Conservation (phyloP, 2,797 vertebrate species). For the Amazonetta brasiliensis region DNA sequence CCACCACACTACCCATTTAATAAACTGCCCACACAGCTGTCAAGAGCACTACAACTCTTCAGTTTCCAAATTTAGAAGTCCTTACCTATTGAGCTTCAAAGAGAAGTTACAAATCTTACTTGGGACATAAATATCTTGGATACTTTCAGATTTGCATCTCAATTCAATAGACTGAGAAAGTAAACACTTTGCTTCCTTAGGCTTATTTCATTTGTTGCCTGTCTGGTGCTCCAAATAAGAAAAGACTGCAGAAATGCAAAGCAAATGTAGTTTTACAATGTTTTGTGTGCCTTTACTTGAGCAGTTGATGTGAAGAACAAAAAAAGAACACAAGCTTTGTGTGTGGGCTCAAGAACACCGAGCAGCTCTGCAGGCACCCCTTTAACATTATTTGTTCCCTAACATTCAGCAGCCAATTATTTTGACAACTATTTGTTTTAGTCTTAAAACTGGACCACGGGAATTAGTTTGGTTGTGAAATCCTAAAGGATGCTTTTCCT, state of each 20-base stretch:
- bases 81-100: not conserved
- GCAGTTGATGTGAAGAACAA: not conserved
- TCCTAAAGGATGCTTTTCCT: not conserved
- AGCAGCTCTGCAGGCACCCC: not conserved
- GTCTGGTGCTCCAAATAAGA: not conserved
- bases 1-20: not conserved
- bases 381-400: accelerated
- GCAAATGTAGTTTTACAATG: not conserved
- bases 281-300: not conserved
- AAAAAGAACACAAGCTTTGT: not conserved
- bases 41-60: not conserved
- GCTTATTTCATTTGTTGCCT: not conserved
- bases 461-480: not conserved
- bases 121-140: not conserved
- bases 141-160: not conserved
- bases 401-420: not conserved
- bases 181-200: not conserved
- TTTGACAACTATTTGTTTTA: not conserved
- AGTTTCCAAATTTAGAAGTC: not conserved
- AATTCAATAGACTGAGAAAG: not conserved
- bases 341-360: not conserved
- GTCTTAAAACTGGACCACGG: not conserved
- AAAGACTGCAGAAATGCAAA: not conserved
- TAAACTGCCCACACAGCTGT: not conserved
- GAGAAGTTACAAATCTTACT: not conserved